These are phyloP conservation scores for Clamator glandarius DNA, from an alignment of 2,797 vertebrate species.

Conservation along the genomic window DNA sequence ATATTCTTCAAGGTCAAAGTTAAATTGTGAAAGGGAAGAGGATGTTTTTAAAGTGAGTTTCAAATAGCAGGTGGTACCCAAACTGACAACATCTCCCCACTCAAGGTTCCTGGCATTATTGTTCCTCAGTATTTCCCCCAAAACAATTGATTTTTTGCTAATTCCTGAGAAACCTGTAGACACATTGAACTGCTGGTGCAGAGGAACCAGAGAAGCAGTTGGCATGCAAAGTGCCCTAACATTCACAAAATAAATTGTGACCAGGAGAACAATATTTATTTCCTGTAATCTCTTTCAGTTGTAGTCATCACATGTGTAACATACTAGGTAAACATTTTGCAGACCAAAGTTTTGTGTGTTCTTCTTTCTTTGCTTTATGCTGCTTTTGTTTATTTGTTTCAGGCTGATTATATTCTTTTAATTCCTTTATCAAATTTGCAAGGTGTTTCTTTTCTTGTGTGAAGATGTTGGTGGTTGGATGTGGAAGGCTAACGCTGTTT, in stretches of 20 bases:
- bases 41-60: not conserved
- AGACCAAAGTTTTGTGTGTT: not conserved
- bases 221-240: not conserved
- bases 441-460: not conserved
- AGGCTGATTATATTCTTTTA: not conserved
- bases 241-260: not conserved
- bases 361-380: not conserved
- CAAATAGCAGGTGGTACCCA: not conserved
- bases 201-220: not conserved
- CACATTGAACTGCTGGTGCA: not conserved
- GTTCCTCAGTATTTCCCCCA: not conserved
- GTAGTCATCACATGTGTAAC: not conserved
- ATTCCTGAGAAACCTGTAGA: not conserved
- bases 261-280: not conserved
- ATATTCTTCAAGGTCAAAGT: not conserved
- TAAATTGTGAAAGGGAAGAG: not conserved
- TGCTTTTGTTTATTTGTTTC: conserved; percentile 23
- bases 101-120: not conserved
- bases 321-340: not conserved
- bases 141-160: not conserved
- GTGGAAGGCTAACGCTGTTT: not conserved
- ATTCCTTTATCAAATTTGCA: not conserved
- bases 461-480: not conserved
- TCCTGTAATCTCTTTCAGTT: conserved; percentile 7
- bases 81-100: not conserved